A percentile compares a stretch with the other conserved stretches of the same genome.
Conservation (phyloP, 2,888 invertebrate genomes). For the Hirtodrosophila alboralis region DNA sequence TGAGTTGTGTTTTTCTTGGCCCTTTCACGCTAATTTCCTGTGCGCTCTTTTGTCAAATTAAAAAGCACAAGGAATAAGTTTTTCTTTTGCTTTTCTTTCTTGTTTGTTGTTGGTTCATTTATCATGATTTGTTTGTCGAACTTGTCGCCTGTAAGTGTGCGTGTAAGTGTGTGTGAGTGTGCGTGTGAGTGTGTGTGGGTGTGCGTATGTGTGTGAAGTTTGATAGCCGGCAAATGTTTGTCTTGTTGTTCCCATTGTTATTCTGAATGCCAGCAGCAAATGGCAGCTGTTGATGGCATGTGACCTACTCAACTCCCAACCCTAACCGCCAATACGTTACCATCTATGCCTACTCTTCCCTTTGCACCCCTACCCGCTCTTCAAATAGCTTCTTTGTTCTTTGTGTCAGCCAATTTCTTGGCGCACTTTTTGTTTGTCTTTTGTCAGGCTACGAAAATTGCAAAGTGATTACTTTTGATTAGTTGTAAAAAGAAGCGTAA, state of each 20-base stretch:
- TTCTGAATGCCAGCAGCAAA: constrained; percentile 68
- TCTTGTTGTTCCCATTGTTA: constrained; percentile 56
- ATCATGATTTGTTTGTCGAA: constrained; percentile 81
- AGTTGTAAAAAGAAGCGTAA: constrained; percentile 79
- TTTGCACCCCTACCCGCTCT: background rate
- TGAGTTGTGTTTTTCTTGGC: constrained; percentile 59
- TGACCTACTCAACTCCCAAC: constrained; percentile 21
- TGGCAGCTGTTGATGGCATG: constrained; percentile 68
- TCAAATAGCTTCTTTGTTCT: constrained; percentile 54
- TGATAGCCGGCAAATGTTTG: constrained; percentile 77
- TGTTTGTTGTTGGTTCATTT: constrained; percentile 78
- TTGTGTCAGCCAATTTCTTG: constrained; percentile 64
- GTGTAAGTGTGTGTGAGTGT: constrained; percentile 16
- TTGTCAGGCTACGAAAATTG: constrained; percentile 64
- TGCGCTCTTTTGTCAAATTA: constrained; percentile 72
- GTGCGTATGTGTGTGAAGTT: constrained; percentile 45
- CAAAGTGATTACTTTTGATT: constrained; percentile 80
- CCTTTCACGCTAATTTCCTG: constrained; percentile 72
- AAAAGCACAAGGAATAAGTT: constrained; percentile 67
- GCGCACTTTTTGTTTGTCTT: constrained; percentile 76
- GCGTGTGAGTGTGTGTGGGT: constrained; percentile 24
- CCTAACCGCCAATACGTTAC: too few species aligned
- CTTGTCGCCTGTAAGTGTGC: constrained; percentile 39
- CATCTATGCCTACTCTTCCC: background rate
- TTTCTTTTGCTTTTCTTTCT: constrained; percentile 49